A percentile compares a stretch with the other conserved stretches of the same genome.
Evolutionary conservation across 1,140 invertebrate genomes (phyloP).

Genomic region (Bemisia tabaci): DNA sequence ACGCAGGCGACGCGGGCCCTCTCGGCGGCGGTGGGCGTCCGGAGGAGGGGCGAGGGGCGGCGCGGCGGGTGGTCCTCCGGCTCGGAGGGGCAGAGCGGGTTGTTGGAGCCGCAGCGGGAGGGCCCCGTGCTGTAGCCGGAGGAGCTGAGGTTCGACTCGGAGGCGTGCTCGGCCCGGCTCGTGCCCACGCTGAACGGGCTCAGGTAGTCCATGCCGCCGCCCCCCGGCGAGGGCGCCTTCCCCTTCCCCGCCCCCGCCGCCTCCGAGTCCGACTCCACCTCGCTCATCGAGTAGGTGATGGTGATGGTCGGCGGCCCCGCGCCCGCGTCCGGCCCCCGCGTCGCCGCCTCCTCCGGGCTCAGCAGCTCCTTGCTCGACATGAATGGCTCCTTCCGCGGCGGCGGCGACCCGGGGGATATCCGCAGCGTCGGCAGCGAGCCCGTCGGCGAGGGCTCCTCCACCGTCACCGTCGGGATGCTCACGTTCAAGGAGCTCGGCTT

Average conservation of each 20-base stretch:
- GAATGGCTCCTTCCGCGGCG: conserved; percentile 32
- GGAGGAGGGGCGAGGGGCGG: conserved; percentile 37
- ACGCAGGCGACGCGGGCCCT: conserved; percentile 27
- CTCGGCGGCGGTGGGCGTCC: conserved; percentile 32
- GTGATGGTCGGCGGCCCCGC: conserved; percentile 49
- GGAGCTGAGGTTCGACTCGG: conserved; percentile 63
- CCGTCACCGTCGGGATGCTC: conserved; percentile 44
- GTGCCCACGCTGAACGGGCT: conserved; percentile 59
- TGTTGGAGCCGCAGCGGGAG: conserved; percentile 57
- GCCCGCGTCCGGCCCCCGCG: conserved; percentile 5
- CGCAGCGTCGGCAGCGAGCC: conserved; percentile 26
- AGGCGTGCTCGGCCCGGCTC: conserved; percentile 50
- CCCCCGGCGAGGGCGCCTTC: conserved; percentile 12
- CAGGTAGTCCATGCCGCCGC: conserved; percentile 44
- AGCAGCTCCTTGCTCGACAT: neutral
- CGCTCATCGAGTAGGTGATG: conserved; percentile 54
- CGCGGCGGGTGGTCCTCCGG: conserved; percentile 46
- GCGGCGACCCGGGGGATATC: conserved; percentile 41
- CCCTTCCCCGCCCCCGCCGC: conserved; percentile 10
- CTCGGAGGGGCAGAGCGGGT: conserved; percentile 53
- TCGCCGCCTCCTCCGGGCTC: conserved; percentile 2
- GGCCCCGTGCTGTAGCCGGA: conserved; percentile 68
- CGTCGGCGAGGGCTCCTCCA: conserved; percentile 45
- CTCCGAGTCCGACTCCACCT: conserved; percentile 50
- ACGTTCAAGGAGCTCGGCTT: neutral